Conservation (phyloP, 2,888 invertebrate species). For the Drosophila fungiperda region DNA sequence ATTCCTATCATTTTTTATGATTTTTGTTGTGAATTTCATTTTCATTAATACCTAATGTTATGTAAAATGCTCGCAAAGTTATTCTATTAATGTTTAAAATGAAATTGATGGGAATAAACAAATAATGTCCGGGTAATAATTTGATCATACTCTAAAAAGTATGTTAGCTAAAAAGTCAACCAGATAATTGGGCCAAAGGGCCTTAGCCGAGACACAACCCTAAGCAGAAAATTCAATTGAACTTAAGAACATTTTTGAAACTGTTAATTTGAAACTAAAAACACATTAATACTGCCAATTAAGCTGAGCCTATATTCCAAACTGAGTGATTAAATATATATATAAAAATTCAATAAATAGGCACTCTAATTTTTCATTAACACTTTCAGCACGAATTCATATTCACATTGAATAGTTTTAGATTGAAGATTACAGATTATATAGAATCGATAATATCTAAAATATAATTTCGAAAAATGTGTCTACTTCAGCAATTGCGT, state of each 20-base stretch:
- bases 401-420: neutral
- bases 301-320: neutral
- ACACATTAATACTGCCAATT: neutral
- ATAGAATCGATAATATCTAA: neutral
- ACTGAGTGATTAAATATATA: neutral
- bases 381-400: neutral
- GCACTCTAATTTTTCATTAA: neutral
- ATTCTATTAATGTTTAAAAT: too few species aligned
- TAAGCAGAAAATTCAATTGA: neutral
- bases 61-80: neutral
- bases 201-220: conserved; percentile 34
- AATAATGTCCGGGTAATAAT: neutral
- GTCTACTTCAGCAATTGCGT: neutral
- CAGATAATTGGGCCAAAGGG: neutral
- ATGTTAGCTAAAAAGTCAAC: conserved; percentile 12
- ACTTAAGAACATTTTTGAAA: neutral
- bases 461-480: neutral
- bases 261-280: neutral
- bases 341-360: neutral
- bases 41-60: neutral
- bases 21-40: neutral
- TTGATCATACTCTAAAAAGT: conserved; percentile 34
- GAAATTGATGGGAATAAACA: neutral
- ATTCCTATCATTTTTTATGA: neutral
- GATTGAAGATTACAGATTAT: neutral